A percentile compares a stretch with the other conserved stretches of the same genome.
Conservation (phyloP, 2,888 invertebrate genomes). For the Bedellia somnulentella region DNA sequence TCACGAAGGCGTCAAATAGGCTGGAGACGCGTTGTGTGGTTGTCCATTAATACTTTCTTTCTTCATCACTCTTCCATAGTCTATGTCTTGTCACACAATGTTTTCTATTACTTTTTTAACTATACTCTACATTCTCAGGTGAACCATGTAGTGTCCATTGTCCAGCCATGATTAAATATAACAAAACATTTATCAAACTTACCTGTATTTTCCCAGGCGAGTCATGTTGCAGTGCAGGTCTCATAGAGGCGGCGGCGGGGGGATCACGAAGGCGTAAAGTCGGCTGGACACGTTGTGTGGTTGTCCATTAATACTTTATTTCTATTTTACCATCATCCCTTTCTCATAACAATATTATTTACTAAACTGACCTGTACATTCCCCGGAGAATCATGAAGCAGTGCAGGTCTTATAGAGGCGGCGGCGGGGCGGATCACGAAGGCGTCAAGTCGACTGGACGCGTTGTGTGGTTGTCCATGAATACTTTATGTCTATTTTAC, state of each 20-base stretch:
- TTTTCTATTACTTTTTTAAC: no score
- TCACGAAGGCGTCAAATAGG: conserved; percentile 43
- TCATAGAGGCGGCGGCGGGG: neutral
- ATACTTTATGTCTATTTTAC: neutral
- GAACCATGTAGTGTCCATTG: no score
- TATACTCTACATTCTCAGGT: no score
- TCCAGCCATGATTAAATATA: no score
- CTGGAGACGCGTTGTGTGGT: conserved; percentile 13
- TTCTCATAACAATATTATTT: neutral
- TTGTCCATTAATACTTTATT: neutral
- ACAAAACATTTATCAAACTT: neutral
- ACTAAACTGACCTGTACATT: neutral
- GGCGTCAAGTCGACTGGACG: conserved; percentile 31
- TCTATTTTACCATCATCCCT: neutral
- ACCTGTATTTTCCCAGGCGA: neutral
- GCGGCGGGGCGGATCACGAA: conserved; percentile 43
- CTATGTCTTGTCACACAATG: neutral
- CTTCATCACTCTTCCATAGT: neutral
- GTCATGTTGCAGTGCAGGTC: conserved; percentile 8
- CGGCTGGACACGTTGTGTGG: neutral
- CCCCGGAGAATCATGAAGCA: conserved; percentile 7
- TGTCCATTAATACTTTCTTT: neutral
- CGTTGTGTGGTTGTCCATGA: neutral
- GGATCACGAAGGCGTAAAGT: neutral
- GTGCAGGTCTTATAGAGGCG: conserved; percentile 9